Evolutionary conservation across 2,113 vertebrate genomes (phyloP).

Genomic region (Elephas maximus): DNA sequence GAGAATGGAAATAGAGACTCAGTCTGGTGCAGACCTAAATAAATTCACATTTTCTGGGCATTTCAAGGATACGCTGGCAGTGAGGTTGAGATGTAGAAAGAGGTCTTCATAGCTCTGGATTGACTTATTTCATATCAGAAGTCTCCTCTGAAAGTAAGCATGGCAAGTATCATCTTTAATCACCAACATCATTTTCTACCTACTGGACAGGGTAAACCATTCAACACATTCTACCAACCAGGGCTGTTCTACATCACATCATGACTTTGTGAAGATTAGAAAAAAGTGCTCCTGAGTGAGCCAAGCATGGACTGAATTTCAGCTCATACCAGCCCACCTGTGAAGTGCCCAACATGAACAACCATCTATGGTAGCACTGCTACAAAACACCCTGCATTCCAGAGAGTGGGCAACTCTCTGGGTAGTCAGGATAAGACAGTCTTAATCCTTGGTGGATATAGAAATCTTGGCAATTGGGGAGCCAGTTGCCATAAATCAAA

Average conservation of each 20-base stretch:
- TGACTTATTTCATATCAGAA: background rate
- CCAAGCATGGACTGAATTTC: background rate
- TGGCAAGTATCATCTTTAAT: background rate
- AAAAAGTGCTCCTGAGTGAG: background rate
- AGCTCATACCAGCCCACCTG: background rate
- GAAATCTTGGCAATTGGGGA: conserved; percentile 23
- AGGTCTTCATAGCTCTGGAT: background rate
- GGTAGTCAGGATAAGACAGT: background rate
- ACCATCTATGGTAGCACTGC: background rate
- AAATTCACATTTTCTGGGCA: background rate
- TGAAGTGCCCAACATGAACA: background rate
- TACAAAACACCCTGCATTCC: background rate
- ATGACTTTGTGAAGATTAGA: background rate
- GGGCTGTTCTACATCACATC: background rate
- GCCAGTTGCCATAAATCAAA: conserved; percentile 37
- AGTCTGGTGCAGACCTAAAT: background rate
- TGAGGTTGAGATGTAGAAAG: background rate
- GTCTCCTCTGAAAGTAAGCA: background rate
- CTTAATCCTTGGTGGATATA: background rate
- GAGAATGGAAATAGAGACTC: background rate
- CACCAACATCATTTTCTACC: background rate
- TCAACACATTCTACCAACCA: background rate
- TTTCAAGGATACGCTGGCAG: background rate
- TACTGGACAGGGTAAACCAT: background rate
- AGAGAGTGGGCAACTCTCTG: background rate